Conservation (phyloP, 2,113 vertebrate species). For the Chloebia gouldiae region DNA sequence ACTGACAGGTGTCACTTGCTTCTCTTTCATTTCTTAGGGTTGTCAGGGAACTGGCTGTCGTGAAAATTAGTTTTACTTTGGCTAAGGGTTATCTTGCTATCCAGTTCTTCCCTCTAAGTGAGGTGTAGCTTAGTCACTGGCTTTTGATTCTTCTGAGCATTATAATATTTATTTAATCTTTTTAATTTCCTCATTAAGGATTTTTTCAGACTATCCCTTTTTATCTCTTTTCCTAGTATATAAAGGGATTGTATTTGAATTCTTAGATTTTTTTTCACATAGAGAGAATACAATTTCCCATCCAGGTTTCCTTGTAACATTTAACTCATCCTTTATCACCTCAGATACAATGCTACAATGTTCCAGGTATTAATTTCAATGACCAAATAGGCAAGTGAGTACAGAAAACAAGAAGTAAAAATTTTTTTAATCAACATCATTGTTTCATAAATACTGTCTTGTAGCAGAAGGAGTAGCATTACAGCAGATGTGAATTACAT, state of each 20-base stretch:
- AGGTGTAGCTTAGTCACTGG: not conserved
- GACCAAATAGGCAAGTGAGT: not conserved
- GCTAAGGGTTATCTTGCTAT: not conserved
- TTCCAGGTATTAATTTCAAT: not conserved
- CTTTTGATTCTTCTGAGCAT: not conserved
- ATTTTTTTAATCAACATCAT: not conserved
- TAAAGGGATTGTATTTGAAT: not conserved
- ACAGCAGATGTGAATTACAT: not conserved
- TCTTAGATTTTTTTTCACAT: not conserved
- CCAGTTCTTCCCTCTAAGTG: not conserved
- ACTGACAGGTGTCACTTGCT: accelerated
- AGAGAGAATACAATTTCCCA: not conserved
- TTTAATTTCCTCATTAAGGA: not conserved
- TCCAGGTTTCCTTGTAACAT: not conserved
- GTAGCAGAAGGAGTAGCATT: not conserved
- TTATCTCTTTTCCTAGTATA: not conserved
- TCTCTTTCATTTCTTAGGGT: not conserved
- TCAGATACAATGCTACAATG: not conserved
- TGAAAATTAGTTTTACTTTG: not conserved
- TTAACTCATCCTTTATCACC: not conserved
- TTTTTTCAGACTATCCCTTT: not conserved
- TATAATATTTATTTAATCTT: not conserved
- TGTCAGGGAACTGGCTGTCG: not conserved
- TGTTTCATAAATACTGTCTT: not conserved
- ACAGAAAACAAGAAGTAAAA: not conserved